Conservation (phyloP, 2,113 vertebrate genomes). For the Tetrao urogallus region DNA sequence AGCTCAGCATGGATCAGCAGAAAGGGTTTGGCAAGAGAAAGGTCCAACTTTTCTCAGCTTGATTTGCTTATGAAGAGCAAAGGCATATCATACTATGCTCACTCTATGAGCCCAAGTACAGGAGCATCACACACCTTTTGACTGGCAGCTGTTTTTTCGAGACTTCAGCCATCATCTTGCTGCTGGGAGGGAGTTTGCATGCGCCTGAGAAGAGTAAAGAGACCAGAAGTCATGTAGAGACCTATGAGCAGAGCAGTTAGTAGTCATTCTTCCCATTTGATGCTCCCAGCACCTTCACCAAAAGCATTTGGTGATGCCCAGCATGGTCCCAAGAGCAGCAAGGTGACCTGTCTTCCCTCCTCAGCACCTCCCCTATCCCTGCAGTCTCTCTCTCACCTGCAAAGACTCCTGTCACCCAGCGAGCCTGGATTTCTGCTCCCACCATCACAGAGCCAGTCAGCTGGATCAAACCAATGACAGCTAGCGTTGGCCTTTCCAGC, state of each 20-base stretch:
- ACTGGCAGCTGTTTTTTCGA: constrained; percentile 22
- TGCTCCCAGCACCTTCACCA: background rate
- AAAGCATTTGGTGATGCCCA: background rate
- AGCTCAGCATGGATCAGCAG: too few relatives aligned
- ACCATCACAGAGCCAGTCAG: constrained; percentile 82
- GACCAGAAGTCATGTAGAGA: background rate
- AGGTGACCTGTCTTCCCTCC: background rate
- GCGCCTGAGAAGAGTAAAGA: constrained; percentile 59
- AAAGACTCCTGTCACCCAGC: constrained; percentile 89
- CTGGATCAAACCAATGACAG: constrained; percentile 83
- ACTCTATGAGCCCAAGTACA: fast-evolving
- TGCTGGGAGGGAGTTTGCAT: constrained; percentile 69
- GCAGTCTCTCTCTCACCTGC: constrained; percentile 75
- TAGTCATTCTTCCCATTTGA: background rate
- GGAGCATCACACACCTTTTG: constrained; percentile 53
- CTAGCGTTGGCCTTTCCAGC: constrained; percentile 83
- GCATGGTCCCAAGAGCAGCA: background rate
- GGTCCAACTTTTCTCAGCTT: background rate
- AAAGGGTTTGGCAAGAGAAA: background rate
- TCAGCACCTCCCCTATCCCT: background rate
- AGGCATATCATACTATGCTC: background rate
- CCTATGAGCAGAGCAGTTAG: background rate
- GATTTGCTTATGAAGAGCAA: background rate
- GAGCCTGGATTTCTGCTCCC: constrained; percentile 87
- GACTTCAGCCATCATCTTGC: constrained; percentile 69